Conservation (phyloP, 2,888 invertebrate genomes). For the Cheilosia soror region DNA sequence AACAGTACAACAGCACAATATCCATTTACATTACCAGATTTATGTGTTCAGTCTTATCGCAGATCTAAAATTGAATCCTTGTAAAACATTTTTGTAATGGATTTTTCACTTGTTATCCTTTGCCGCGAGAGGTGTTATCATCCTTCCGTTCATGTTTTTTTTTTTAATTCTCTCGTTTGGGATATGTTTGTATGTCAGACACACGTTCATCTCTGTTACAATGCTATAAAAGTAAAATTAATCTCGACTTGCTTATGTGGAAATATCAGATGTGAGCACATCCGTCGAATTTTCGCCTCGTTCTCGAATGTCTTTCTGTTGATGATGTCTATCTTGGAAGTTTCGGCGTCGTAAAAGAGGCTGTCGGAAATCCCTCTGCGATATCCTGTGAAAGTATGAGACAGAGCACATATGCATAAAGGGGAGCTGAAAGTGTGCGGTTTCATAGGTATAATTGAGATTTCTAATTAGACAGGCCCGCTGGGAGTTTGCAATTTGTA, state of each 20-base stretch:
- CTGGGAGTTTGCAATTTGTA: constrained; percentile 1
- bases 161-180: constrained; percentile 29
- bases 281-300: constrained; percentile 4
- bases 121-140: constrained; percentile 10
- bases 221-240: constrained; percentile 68
- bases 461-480: constrained; percentile 58
- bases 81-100: constrained; percentile 73
- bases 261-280: constrained; percentile 14
- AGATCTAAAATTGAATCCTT: constrained; percentile 72
- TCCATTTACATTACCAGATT: constrained; percentile 51
- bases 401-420: not conserved
- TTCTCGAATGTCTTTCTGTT: not conserved
- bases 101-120: constrained; percentile 62
- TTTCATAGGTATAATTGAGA: constrained; percentile 64
- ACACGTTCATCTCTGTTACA: constrained; percentile 55
- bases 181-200: constrained; percentile 27
- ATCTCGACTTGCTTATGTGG: constrained; percentile 55
- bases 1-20: constrained; percentile 24
- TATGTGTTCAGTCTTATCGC: constrained; percentile 63
- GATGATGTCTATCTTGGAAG: constrained; percentile 13
- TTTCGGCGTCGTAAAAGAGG: constrained; percentile 22
- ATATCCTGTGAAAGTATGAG: not conserved
- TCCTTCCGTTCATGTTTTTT: not conserved
- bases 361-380: not conserved
- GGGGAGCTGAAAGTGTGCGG: constrained; percentile 46